phyloP scores from a whole-genome alignment of 2,113 vertebrate genomes.

The Lagopus leucura region DNA sequence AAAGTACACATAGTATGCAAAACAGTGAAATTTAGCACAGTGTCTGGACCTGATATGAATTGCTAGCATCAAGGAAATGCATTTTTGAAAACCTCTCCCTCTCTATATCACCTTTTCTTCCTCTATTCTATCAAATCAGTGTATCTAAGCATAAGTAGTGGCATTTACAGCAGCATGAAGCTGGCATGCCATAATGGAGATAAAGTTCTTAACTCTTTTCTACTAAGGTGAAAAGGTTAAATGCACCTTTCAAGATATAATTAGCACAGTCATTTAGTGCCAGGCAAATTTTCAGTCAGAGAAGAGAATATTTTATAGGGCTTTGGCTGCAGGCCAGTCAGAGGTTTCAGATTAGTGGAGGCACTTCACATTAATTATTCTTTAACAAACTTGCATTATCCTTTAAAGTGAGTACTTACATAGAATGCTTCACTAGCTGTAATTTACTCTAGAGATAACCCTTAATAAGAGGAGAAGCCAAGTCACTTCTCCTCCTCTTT shows the following conservation, averaged over 20 bases:
- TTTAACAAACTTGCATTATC: not conserved
- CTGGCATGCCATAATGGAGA: not conserved
- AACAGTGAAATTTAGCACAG: not conserved
- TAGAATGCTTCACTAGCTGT: not conserved
- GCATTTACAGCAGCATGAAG: not conserved
- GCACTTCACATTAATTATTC: not conserved
- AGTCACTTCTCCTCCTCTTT: not conserved
- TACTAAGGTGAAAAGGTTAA: not conserved
- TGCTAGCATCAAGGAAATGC: not conserved
- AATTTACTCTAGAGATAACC: not conserved
- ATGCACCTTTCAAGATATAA: slow-evolving; percentile 23
- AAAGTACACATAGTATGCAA: not conserved
- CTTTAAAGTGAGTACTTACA: not conserved
- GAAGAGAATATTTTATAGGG: not conserved
- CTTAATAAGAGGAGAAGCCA: not conserved
- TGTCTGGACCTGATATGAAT: not conserved
- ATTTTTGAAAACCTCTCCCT: not conserved
- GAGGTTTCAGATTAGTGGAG: not conserved
- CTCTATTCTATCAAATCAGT: not conserved
- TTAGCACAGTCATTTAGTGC: not conserved
- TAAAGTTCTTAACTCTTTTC: not conserved
- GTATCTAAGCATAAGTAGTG: not conserved
- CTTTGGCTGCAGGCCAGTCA: not conserved
- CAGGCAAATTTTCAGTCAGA: not conserved
- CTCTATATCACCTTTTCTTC: not conserved